Evolutionary conservation across 2,113 vertebrate species (phyloP), one percentile per base, ranked within the genome.

Genomic region (Setophaga kirtlandii): DNA sequence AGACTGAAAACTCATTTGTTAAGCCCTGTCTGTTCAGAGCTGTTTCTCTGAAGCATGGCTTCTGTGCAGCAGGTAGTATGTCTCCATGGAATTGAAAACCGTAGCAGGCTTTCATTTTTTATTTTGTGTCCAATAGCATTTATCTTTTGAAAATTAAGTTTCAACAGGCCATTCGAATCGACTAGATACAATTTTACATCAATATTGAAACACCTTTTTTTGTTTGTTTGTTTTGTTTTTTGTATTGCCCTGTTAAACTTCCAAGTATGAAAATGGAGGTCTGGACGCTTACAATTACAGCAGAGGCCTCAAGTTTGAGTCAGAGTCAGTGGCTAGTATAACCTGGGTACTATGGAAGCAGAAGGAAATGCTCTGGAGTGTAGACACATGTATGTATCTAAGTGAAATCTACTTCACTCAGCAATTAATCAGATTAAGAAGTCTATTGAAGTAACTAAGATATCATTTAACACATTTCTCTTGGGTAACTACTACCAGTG

Each of bases 401-500:
- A 17, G 60, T 87, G 73, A 92, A 92, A 90, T 79, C 83, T 86
- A 58, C 62, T 90, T 89, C 46, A 50, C 28, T 74, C 47, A 73
- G 58, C 49, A 89, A 92, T 93, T 95, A 94, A 94, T 89, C 65
- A 79, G 80, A 92, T 79, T 76, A 92, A 78, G 68, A 75, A 78
- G 12, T 23, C 41, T 60, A 74, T 44, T 75, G 85, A 93, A 89
- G 79, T 58, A 93, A 93, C 44, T 0, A 0, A 93, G 69, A 92
- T 67, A 80, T 87, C 64, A 78, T 93, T 93, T 93, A 93, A 79
- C n/a, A 78, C 12, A 42, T 94, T 92, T 94, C 85, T 94, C 53
- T 73, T 71, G 73, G 69, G 46, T 75, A 89, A 37, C 39, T 78
- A 62, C 79, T 53, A 91, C 33, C 37, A 78, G 56, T 64, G 73